phyloP scores from a whole-genome alignment of 92 coral and sea anemone genomes.

The Palythoa grandis region DNA sequence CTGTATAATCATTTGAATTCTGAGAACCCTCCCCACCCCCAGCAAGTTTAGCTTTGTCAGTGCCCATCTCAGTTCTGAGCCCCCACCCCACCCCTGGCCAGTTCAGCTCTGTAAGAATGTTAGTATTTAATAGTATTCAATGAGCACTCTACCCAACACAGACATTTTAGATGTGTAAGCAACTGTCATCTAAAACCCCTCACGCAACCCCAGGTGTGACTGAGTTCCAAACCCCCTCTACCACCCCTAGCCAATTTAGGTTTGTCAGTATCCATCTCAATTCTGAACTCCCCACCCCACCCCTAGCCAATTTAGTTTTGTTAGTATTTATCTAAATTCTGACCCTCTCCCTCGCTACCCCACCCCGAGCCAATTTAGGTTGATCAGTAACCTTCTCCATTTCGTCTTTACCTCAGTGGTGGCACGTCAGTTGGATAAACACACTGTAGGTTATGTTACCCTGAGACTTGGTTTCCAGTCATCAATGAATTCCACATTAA shows the following conservation, averaged over 20 bases:
- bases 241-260: not conserved
- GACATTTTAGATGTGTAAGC: no score
- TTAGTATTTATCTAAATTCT: not conserved
- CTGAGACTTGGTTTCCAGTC: constrained; percentile 88
- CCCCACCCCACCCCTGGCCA: not conserved
- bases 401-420: constrained; percentile 64
- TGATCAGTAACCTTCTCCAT: not conserved
- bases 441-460: constrained; percentile 86
- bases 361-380: not conserved
- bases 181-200: no score
- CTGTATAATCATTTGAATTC: not conserved
- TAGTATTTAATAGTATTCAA: no score
- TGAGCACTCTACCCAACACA: not conserved
- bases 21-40: not conserved
- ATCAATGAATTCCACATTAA: constrained; percentile 85
- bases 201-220: no score
- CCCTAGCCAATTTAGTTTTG: not conserved
- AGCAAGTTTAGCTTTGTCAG: not conserved
- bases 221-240: no score
- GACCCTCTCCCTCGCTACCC: not conserved
- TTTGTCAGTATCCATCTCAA: no score
- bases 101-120: not conserved
- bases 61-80: not conserved
- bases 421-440: constrained; percentile 89
- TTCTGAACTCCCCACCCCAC: not conserved